Evolutionary conservation across 2,797 vertebrate genomes (phyloP).

Genomic region (Capromys pilorides): DNA sequence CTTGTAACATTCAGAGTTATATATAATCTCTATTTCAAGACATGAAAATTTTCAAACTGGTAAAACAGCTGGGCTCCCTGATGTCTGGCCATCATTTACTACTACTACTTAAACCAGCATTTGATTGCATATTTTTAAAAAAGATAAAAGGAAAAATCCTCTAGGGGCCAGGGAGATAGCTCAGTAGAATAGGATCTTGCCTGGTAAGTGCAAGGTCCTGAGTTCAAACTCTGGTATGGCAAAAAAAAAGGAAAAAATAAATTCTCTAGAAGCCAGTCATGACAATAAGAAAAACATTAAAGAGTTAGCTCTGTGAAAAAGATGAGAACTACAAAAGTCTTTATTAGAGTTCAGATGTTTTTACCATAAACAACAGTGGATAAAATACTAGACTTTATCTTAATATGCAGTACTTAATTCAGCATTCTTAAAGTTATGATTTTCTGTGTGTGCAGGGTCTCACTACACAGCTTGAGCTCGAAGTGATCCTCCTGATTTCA

Average conservation of each 20-base stretch:
- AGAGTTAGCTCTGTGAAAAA: not conserved
- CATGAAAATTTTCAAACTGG: constrained; percentile 43
- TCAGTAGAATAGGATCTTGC: too few relatives aligned
- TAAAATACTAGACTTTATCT: constrained; percentile 46
- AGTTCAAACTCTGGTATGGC: too few relatives aligned
- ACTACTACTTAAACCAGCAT: constrained; percentile 31
- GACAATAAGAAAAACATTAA: not conserved
- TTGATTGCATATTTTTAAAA: not conserved
- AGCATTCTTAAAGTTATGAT: not conserved
- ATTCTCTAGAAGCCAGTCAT: constrained; percentile 2
- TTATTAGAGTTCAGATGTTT: constrained; percentile 4
- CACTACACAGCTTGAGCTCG: too few relatives aligned
- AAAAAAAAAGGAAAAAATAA: not conserved
- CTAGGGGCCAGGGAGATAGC: not conserved
- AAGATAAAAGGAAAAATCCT: not conserved
- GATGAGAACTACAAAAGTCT: not conserved
- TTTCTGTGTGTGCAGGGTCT: too few relatives aligned
- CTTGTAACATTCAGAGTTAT: not conserved
- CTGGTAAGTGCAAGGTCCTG: too few relatives aligned
- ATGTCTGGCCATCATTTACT: not conserved
- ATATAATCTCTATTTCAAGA: constrained; percentile 22
- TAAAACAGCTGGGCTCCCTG: not conserved
- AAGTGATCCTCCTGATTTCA: too few relatives aligned
- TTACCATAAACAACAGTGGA: not conserved
- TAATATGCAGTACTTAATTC: constrained; percentile 5